Conservation (phyloP, 2,888 invertebrate species). For the Dioctria rufipes region DNA sequence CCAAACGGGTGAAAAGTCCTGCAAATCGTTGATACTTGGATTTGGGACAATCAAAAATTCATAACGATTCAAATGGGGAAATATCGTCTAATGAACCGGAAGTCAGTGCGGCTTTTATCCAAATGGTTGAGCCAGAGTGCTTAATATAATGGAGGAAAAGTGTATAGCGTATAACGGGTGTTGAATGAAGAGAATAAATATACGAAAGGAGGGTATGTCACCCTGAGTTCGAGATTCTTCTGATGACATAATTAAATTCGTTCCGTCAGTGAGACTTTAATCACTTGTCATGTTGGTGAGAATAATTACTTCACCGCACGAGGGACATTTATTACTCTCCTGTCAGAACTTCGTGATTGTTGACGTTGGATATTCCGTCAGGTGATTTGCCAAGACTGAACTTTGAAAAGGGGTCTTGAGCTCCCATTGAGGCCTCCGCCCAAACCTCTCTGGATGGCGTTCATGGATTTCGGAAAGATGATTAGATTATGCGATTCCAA, state of each 20-base stretch:
- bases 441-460: not conserved
- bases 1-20: not conserved
- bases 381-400: slow-evolving; percentile 53
- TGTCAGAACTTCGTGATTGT: slow-evolving; percentile 58
- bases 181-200: not conserved
- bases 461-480: slow-evolving; percentile 36
- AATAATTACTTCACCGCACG: slow-evolving; percentile 56
- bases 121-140: not conserved
- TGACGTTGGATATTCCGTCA: slow-evolving; percentile 57
- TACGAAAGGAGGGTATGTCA: too few relatives aligned
- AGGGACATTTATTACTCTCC: slow-evolving; percentile 57
- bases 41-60: slow-evolving; percentile 46
- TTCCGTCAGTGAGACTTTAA: slow-evolving; percentile 54
- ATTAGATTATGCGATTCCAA: slow-evolving; percentile 42
- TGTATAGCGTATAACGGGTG: not conserved
- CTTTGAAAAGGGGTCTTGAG: not conserved
- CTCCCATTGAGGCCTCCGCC: not conserved
- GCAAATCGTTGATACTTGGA: not conserved
- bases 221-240: not conserved
- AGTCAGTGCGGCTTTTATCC: slow-evolving; percentile 9
- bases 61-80: slow-evolving; percentile 39
- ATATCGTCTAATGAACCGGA: slow-evolving; percentile 46
- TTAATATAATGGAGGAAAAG: slow-evolving; percentile 25
- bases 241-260: slow-evolving; percentile 55
- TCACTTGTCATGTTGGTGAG: slow-evolving; percentile 56